Evolutionary conservation across 2,888 invertebrate species (phyloP).

Genomic region (Hemistola chrysoprasaria): DNA sequence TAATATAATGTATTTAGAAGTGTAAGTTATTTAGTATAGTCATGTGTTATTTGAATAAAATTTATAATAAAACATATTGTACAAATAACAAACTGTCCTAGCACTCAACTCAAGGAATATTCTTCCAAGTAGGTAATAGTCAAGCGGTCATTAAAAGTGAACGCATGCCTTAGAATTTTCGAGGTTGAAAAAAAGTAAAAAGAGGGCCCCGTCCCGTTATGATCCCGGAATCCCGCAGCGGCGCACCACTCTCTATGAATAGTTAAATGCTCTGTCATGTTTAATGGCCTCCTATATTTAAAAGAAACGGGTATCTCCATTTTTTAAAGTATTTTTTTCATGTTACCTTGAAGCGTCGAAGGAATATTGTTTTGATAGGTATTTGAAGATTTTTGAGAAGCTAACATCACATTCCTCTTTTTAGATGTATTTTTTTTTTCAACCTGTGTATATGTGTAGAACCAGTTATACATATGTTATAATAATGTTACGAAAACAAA

Average conservation of each 20-base stretch:
- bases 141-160: conserved; percentile 70
- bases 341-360: no score
- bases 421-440: no score
- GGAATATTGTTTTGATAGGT: no score
- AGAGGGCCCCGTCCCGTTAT: conserved; percentile 70
- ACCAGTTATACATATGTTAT: no score
- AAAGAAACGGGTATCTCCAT: conserved; percentile 1
- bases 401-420: no score
- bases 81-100: conserved; percentile 3
- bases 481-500: no score
- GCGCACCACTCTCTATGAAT: conserved; percentile 26
- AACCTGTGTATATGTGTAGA: no score
- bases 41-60: no score
- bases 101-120: conserved; percentile 15
- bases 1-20: no score
- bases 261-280: conserved; percentile 30
- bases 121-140: conserved; percentile 30
- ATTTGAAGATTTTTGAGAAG: no score
- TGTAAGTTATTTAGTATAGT: no score
- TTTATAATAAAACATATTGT: no score
- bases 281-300: conserved; percentile 13
- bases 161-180: conserved; percentile 58
- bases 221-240: conserved; percentile 60
- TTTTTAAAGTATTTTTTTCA: not conserved
- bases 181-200: conserved; percentile 67